Evolutionary conservation across 2,113 vertebrate genomes (phyloP).

Genomic region (Ia io): DNA sequence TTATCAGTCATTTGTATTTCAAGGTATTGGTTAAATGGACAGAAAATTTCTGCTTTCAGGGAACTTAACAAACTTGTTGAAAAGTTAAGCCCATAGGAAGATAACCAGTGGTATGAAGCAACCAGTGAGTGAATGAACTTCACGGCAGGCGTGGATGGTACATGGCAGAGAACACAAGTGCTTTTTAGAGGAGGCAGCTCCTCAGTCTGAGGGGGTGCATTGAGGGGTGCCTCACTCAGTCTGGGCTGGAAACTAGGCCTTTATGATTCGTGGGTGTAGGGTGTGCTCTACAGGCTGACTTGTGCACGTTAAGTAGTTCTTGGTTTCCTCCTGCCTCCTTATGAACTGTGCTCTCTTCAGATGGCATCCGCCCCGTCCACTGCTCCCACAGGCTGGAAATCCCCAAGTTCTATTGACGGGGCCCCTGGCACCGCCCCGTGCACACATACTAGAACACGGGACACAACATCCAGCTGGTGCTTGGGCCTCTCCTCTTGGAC

Average conservation of each 20-base stretch:
- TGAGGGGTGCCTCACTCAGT: background rate
- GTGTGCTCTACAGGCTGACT: background rate
- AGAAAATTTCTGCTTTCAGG: background rate
- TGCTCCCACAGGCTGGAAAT: background rate
- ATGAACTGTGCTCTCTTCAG: background rate
- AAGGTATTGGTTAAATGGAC: constrained; percentile 34
- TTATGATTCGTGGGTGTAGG: background rate
- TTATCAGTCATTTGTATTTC: constrained; percentile 4
- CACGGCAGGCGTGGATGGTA: background rate
- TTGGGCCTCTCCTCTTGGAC: background rate
- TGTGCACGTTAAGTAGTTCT: background rate
- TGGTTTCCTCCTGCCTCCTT: background rate
- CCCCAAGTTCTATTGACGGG: background rate
- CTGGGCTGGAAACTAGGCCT: background rate
- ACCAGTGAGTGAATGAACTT: background rate
- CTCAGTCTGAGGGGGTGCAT: background rate
- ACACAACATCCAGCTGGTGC: background rate
- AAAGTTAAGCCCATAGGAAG: background rate
- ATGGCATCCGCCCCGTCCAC: background rate
- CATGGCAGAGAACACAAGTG: background rate
- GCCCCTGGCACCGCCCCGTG: background rate
- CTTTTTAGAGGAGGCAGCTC: background rate
- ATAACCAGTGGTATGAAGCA: background rate
- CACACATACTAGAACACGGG: too few relatives aligned
- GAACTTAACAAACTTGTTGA: background rate